Base-by-base conservation (phyloP, 1,140 invertebrate species). In the Temnothorax curvispinosus region DNA sequence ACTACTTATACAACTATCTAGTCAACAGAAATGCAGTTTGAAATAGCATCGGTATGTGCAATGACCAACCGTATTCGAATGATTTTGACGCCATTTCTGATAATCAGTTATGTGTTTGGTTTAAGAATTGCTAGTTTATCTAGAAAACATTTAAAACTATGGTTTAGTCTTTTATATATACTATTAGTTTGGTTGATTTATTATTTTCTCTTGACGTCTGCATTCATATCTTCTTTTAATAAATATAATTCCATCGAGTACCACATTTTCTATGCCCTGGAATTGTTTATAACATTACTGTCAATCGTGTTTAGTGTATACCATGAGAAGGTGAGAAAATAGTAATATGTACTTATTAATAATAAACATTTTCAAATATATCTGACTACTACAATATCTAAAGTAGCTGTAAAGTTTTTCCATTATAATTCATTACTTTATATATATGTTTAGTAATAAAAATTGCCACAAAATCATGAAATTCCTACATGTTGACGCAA, bases 291-390 rank as follows among this genome's bases (percentile, higher is more conserved):
- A 32, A 47, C 44, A 13, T 21, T 65, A 65, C 21, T 65, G 3
- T 50, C 60, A 65, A 35, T 65, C 6, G 15, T 65, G 8, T 13
- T 65, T 50, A 44, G 44, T 52, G 1, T 38, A 8, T 78, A 78
- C n/a, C 9, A 64, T n/a, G 11, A 78, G 15, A 47, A 78, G 76
- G 76, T 78, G 65, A 60, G 44, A 18, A 35, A n/a, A 35, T 15
- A 9, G 7, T 47, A 47, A n/a, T 4, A 21, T 21, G 13, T 18
- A 35, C 7, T 54, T 60, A 32, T 47, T 77, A 62, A 62, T 47
- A 60, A 76, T 41, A 27, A 38, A 18, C 15, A 5, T 4, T 62
- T n/a, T 18, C 2, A 1, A 27, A 15, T 44, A 38, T 13, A 74
- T 52, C 5, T 56, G 6, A 27, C 3, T 15, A 4, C 3, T 27